A percentile compares a stretch with the other conserved stretches of the same genome.
Evolutionary conservation across 2,113 vertebrate genomes (phyloP).

Genomic region (Nibea coibor): DNA sequence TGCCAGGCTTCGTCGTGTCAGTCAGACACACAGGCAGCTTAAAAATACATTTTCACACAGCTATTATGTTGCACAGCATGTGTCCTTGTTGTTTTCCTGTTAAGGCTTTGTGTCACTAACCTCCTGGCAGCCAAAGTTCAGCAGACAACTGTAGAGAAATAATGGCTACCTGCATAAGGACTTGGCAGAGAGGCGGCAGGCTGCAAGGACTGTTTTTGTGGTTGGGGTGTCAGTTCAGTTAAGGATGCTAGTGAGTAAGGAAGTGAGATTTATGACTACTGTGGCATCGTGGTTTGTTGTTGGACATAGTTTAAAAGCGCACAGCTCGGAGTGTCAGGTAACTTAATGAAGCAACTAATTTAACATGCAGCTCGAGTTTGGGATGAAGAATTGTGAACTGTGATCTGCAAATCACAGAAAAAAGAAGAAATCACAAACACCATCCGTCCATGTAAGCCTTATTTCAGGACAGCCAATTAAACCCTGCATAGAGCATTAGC

Average conservation of each 20-base stretch:
- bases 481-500: not conserved
- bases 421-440: too few relatives aligned
- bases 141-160: slow-evolving; percentile 11
- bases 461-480: not conserved
- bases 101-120: slow-evolving; percentile 36
- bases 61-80: slow-evolving; percentile 1
- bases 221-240: not conserved
- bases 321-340: not conserved
- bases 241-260: not conserved
- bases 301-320: not conserved
- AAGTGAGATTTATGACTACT: not conserved
- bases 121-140: slow-evolving; percentile 25
- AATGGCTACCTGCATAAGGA: slow-evolving; percentile 12
- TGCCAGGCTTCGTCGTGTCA: slow-evolving; percentile 15
- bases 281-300: not conserved
- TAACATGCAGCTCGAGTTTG: not conserved
- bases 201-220: not conserved
- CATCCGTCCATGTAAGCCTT: not conserved
- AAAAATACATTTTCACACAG: slow-evolving; percentile 1
- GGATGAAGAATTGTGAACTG: not conserved
- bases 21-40: not conserved
- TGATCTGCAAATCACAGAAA: not conserved
- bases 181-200: not conserved
- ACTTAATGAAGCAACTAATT: not conserved
- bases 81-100: slow-evolving; percentile 18